These are phyloP conservation scores for Aix galericulata DNA, from an alignment of 2,113 vertebrate species.

Conservation along the genomic window DNA sequence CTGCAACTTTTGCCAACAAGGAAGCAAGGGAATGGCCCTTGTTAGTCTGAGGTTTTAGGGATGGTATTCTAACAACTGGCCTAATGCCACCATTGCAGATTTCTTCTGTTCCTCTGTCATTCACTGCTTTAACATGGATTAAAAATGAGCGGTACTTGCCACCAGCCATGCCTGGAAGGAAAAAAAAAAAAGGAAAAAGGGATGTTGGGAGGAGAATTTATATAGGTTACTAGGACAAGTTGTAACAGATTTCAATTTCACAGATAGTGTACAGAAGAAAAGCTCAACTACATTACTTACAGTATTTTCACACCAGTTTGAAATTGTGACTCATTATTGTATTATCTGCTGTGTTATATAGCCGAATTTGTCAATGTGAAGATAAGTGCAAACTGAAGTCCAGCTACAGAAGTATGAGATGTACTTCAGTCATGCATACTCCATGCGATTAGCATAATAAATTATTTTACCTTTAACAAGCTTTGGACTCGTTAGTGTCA, in stretches of 20 bases:
- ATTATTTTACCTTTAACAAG: constrained; percentile 91
- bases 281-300: not conserved
- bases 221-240: not conserved
- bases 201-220: not conserved
- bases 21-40: constrained; percentile 95
- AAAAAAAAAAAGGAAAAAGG: not conserved
- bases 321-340: not conserved
- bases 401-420: not conserved
- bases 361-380: not conserved
- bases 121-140: constrained; percentile 96
- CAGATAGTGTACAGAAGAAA: not conserved
- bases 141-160: constrained; percentile 98
- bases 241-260: not conserved
- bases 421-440: not conserved
- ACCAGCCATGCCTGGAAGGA: constrained; percentile 90
- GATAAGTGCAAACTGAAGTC: not conserved
- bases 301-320: not conserved
- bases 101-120: constrained; percentile 90
- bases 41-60: constrained; percentile 87
- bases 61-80: constrained; percentile 91
- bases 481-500: constrained; percentile 96
- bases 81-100: constrained; percentile 82
- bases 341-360: not conserved
- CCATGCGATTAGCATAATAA: not conserved
- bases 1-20: constrained; percentile 92